Base-by-base conservation (phyloP, 2,888 invertebrate genomes). In the Aphidius colemani region DNA sequence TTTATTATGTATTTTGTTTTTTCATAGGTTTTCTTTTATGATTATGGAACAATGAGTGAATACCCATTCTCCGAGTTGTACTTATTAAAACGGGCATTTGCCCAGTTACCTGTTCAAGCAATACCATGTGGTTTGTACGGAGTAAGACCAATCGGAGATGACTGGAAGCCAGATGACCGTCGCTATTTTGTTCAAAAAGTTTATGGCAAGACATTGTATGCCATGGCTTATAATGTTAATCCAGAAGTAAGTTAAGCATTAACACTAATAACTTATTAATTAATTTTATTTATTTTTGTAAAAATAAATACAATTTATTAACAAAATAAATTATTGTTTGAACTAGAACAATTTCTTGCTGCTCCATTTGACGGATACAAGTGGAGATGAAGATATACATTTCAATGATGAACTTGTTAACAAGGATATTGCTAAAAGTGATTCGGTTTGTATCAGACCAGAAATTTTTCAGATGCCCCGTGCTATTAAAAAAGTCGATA, bases 51-150 rank as follows among this genome's bases (percentile, higher is more conserved):
- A 9, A 53, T 79, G 1, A 72, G 76, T 62, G 71, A 73, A 1
- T 76, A 77, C 62, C 46, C 69, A 10, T 63, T 75, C 8, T 57
- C 71, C 0, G 69, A 70, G 9, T 6, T 82, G 7, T 75, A 71
- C 40, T 81, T 74, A 59, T 70, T 82, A 30, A 73, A 78, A 61
- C 71, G 74, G 41, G 61, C n/a, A 1, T 82, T 82, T 65, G 74
- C 79, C 2, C 4, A 44, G 53, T 40, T 79, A 30, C 75, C 80
- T 4, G 78, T 78, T 0, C 77, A 80, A 70, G 81, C 81, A 5
- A 73, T 82, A 59, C 76, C 82, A 39, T 81, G 79, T 44, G 78
- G 78, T 18, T 69, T 82, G 10, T 69, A 69, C 57, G 76, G 78
- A 48, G 49, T 77, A 2, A 74, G 67, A 57, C 82, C 82, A 5